Conservation (phyloP, 2,797 vertebrate species). For the Diceros bicornis region DNA sequence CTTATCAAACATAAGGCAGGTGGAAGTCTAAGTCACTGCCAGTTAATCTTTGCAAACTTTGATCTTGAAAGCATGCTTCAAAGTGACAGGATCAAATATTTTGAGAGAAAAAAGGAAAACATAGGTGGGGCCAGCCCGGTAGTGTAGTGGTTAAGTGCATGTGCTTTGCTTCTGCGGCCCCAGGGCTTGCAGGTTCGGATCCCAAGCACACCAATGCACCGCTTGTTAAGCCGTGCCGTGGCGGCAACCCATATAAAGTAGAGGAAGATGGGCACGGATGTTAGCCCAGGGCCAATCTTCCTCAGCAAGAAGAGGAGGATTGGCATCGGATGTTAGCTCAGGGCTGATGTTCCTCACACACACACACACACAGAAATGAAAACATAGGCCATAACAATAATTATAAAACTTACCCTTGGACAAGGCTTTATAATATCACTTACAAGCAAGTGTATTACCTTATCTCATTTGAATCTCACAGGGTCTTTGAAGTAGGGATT, state of each 20-base stretch:
- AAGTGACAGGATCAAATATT: not conserved
- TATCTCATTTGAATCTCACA: conserved; percentile 58
- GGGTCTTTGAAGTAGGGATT: conserved; percentile 52
- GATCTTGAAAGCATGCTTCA: conserved; percentile 45
- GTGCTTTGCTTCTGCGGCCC: no score
- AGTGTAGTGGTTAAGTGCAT: no score
- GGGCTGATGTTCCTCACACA: no score
- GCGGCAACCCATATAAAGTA: no score
- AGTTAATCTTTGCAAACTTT: not conserved
- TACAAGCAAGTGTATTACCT: not conserved
- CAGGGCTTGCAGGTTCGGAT: no score
- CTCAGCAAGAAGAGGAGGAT: no score
- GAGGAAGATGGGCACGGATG: no score
- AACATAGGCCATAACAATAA: not conserved
- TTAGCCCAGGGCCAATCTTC: no score
- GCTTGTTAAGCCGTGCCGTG: no score
- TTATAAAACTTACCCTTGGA: not conserved
- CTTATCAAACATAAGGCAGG: not conserved
- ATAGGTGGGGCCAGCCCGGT: not conserved
- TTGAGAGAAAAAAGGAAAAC: conserved; percentile 49
- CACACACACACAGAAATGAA: not conserved
- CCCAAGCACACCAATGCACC: no score
- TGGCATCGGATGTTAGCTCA: no score
- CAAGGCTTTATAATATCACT: not conserved
- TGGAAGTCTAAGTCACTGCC: not conserved